Percentiles rank a stretch among this genome's conserved stretches.
Evolutionary conservation across 2,113 vertebrate genomes (phyloP).

Genomic region (Dryoscopus gambensis): DNA sequence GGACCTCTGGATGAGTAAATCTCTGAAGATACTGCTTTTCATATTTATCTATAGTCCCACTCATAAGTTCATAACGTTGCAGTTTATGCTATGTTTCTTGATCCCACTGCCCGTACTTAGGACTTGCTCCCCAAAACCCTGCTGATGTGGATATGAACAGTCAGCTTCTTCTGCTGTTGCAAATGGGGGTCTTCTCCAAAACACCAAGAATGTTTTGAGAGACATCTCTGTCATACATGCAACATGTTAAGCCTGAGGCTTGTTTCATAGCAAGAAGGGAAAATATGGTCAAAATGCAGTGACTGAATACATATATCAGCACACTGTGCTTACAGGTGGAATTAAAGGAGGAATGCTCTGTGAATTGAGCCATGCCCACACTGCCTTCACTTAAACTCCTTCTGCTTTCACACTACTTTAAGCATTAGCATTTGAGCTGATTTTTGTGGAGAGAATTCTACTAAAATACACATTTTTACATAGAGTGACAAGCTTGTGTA

Average conservation of each 20-base stretch:
- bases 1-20: not conserved
- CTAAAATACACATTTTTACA: not conserved
- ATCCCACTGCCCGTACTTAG: not conserved
- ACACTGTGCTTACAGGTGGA: not conserved
- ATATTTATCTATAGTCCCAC: not conserved
- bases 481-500: not conserved
- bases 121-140: not conserved
- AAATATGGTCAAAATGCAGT: not conserved
- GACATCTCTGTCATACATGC: not conserved
- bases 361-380: not conserved
- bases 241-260: not conserved
- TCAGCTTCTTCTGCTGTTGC: not conserved
- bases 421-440: constrained; percentile 3
- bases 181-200: not conserved
- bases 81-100: not conserved
- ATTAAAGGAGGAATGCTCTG: constrained; percentile 25
- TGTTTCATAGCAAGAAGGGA: not conserved
- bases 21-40: not conserved
- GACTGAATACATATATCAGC: not conserved
- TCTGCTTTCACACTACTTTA: not conserved
- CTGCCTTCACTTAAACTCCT: not conserved
- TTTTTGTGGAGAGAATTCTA: not conserved
- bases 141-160: not conserved
- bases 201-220: not conserved
- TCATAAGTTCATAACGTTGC: not conserved